phyloP scores from a whole-genome alignment of 2,113 vertebrate genomes.

The Pogona vitticeps region DNA sequence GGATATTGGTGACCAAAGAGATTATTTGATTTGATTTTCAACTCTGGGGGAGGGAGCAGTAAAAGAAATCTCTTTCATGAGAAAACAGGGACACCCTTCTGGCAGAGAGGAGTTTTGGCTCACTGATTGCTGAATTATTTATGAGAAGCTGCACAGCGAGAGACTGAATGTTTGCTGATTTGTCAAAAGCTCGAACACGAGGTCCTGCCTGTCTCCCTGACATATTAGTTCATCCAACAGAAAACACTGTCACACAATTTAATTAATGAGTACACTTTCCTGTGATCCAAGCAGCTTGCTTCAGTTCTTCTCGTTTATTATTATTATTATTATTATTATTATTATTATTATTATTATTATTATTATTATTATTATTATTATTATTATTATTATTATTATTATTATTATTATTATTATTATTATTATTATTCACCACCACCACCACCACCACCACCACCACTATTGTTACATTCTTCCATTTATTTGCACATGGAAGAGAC shows the following conservation, averaged over 20 bases:
- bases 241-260: conserved; percentile 80
- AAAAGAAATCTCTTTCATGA: background rate
- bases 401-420: background rate
- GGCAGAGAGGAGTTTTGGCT: conserved; percentile 59
- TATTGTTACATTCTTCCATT: background rate
- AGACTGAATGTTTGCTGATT: conserved; percentile 92
- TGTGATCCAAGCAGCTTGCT: conserved; percentile 61
- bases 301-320: background rate
- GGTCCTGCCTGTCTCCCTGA: conserved; percentile 86
- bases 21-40: conserved; percentile 56
- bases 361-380: no score
- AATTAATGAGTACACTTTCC: conserved; percentile 78
- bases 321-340: no score
- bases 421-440: no score
- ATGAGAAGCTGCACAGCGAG: conserved; percentile 82
- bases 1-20: background rate
- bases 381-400: no score
- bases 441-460: background rate
- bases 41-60: background rate
- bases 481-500: conserved; percentile 18
- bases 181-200: conserved; percentile 88
- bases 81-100: conserved; percentile 54
- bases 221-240: conserved; percentile 78
- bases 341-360: no score
- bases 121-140: conserved; percentile 84